A percentile compares a stretch with the other conserved stretches of the same genome.
Evolutionary conservation across 2,113 vertebrate genomes (phyloP).

Genomic region (Stercorarius parasiticus): DNA sequence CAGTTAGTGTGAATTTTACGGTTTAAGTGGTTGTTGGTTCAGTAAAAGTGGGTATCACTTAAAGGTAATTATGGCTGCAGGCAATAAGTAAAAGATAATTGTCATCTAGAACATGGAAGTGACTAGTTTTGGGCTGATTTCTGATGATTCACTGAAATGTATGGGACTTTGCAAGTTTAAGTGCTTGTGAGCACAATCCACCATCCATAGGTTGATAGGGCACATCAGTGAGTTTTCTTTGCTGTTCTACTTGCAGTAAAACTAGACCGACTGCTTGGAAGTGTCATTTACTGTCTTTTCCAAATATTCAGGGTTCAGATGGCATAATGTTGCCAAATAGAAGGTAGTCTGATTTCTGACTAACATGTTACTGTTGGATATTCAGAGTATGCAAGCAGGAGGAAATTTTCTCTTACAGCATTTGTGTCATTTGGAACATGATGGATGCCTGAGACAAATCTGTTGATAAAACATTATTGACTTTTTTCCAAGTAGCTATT

Average conservation of each 20-base stretch:
- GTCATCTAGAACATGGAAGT: too few species aligned
- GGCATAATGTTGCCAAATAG: background rate
- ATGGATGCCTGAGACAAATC: background rate
- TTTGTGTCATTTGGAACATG: background rate
- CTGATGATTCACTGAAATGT: background rate
- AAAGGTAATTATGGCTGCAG: background rate
- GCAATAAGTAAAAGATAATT: background rate
- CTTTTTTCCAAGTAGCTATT: background rate
- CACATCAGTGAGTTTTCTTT: background rate
- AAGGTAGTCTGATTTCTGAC: background rate
- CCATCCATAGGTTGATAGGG: background rate
- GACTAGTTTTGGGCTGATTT: background rate
- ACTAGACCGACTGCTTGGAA: background rate
- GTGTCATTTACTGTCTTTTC: background rate
- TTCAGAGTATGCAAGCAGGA: background rate
- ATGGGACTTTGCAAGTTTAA: background rate
- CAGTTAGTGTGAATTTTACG: background rate
- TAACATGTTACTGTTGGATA: background rate
- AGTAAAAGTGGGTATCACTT: background rate
- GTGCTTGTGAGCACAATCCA: background rate
- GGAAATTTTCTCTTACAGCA: background rate
- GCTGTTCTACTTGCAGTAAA: background rate
- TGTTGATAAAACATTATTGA: rapidly evolving
- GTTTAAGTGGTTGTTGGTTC: background rate
- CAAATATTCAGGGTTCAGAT: background rate